Percentiles rank a stretch among this genome's conserved stretches.
Conservation (phyloP, 2,888 invertebrate species). For the Ophion ellenae region DNA sequence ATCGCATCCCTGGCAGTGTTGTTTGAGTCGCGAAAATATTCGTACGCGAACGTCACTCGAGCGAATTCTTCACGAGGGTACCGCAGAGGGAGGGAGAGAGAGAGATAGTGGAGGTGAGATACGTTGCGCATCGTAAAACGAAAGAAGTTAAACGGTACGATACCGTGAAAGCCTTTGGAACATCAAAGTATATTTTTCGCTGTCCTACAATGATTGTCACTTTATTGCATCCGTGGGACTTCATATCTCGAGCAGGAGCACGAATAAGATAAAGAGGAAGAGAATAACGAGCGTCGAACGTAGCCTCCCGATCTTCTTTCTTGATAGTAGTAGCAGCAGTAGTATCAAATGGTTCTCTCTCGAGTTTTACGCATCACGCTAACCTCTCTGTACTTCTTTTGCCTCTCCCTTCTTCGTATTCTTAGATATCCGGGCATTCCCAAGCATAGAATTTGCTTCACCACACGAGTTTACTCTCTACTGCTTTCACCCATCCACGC, state of each 20-base stretch:
- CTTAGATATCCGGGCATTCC: conserved; percentile 5
- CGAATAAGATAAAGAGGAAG: conserved; percentile 19
- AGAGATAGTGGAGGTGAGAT: neutral
- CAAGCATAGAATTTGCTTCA: neutral
- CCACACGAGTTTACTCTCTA: conserved; percentile 8
- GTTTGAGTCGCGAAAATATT: conserved; percentile 1
- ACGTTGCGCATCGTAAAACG: conserved; percentile 32
- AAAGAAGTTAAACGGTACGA: conserved; percentile 42
- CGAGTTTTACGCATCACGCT: conserved; percentile 27
- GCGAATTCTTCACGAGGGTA: neutral
- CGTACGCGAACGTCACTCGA: neutral
- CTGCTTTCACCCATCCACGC: conserved; percentile 28
- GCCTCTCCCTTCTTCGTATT: conserved; percentile 17
- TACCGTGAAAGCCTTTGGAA: conserved; percentile 35
- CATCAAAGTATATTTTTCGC: conserved; percentile 61
- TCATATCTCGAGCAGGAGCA: conserved; percentile 61
- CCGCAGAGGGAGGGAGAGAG: neutral
- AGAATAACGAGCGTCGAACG: conserved; percentile 41
- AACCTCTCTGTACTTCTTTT: conserved; percentile 1
- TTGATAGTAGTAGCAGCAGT: neutral
- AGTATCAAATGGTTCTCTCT: conserved; percentile 36
- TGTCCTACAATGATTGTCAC: conserved; percentile 73
- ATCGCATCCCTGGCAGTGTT: neutral
- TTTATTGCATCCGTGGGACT: conserved; percentile 72
- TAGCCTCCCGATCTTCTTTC: conserved; percentile 32